These are phyloP conservation scores for Pectinophora gossypiella DNA, from an alignment of 1,140 invertebrate genomes.

Conservation along the genomic window DNA sequence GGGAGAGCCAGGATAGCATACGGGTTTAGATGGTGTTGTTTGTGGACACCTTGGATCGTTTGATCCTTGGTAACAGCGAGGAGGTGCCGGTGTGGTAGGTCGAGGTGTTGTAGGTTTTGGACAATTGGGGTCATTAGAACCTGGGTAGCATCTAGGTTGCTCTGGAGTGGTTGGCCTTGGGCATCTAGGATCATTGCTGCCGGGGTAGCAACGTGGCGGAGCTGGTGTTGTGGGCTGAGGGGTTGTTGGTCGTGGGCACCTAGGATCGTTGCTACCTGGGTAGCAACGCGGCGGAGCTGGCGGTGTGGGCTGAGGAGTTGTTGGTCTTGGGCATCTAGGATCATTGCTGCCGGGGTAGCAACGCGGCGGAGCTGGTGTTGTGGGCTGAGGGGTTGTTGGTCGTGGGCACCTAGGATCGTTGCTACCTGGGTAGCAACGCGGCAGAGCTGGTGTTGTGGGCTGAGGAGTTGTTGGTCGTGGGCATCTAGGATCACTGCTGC, in stretches of 20 bases:
- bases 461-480: conserved; percentile 16
- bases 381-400: conserved; percentile 36
- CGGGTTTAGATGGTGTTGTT: conserved; percentile 20
- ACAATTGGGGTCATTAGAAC: conserved; percentile 49
- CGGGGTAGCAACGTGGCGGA: conserved; percentile 12
- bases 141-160: conserved; percentile 34
- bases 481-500: conserved; percentile 41
- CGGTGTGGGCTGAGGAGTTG: conserved; percentile 24
- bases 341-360: conserved; percentile 48
- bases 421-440: conserved; percentile 49
- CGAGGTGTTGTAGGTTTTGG: conserved; percentile 30
- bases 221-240: conserved; percentile 15
- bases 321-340: conserved; percentile 37
- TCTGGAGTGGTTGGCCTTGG: conserved; percentile 24
- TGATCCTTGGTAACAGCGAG: conserved; percentile 39
- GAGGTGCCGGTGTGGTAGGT: conserved; percentile 21
- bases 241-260: conserved; percentile 33
- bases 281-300: conserved; percentile 36
- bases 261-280: conserved; percentile 51
- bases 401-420: conserved; percentile 35
- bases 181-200: conserved; percentile 53
- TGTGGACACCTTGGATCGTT: conserved; percentile 46
- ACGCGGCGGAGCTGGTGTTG: conserved; percentile 20
- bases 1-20: conserved; percentile 57
- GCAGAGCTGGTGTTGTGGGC: conserved; percentile 19